phyloP scores from a whole-genome alignment of 1,140 invertebrate species.

The Drosophila rufa region DNA sequence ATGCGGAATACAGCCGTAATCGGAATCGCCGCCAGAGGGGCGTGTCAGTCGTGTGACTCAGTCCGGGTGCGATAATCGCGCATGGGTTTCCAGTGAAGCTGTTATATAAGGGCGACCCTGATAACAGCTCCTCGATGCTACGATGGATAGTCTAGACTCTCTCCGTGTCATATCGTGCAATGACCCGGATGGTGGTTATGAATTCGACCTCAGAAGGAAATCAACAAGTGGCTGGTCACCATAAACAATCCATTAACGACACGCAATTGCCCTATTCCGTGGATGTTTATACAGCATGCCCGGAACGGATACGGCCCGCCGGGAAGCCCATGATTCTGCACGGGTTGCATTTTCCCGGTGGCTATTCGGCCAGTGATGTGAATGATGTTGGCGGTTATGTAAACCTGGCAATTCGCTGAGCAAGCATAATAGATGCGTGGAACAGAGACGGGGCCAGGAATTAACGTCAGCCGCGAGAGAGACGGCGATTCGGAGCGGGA shows the following conservation, averaged over 20 bases:
- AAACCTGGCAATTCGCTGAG: constrained; percentile 56
- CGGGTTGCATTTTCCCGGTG: constrained; percentile 11
- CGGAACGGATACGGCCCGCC: not conserved
- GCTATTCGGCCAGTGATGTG: constrained; percentile 1
- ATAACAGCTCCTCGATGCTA: constrained; percentile 25
- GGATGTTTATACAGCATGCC: not conserved
- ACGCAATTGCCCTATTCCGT: constrained; percentile 16
- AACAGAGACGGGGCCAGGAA: constrained; percentile 52
- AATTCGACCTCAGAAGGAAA: constrained; percentile 3
- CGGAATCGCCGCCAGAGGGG: constrained; percentile 35
- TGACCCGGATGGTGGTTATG: constrained; percentile 31
- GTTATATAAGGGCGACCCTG: constrained; percentile 57
- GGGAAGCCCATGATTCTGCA: constrained; percentile 16
- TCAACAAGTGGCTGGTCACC: constrained; percentile 42
- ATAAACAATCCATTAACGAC: constrained; percentile 31
- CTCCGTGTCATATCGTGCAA: constrained; percentile 29
- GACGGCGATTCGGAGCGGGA: constrained; percentile 15
- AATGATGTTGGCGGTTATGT: constrained; percentile 63
- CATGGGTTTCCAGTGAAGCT: constrained; percentile 2
- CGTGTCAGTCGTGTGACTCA: constrained; percentile 68
- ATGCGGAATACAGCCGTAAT: not conserved
- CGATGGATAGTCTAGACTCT: not conserved
- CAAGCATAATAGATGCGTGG: constrained; percentile 34
- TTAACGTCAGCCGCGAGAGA: constrained; percentile 60
- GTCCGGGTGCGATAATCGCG: constrained; percentile 21